These are phyloP conservation scores for Micromussa lordhowensis DNA, from an alignment of 92 coral and sea anemone genomes.

Conservation along the genomic window DNA sequence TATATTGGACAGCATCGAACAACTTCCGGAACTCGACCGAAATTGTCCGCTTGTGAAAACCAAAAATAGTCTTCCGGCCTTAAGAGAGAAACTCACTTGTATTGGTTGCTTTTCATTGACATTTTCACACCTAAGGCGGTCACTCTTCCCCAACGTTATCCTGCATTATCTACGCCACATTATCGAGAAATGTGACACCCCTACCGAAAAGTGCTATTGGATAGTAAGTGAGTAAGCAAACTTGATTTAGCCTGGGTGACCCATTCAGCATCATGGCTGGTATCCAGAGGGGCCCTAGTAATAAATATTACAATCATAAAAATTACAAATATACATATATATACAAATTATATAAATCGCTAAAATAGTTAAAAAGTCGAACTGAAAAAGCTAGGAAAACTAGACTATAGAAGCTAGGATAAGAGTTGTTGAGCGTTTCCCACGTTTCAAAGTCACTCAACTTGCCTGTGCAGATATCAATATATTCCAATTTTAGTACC, in stretches of 20 bases:
- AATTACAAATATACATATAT: no score
- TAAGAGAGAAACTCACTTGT: background rate
- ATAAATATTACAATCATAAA: no score
- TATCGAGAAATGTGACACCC: background rate
- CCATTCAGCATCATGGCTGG: no score
- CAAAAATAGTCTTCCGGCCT: constrained; percentile 17
- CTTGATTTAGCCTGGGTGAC: no score
- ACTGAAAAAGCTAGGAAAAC: no score
- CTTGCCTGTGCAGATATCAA: background rate
- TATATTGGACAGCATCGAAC: background rate
- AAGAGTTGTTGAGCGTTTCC: background rate
- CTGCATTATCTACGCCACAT: background rate
- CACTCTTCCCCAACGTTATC: background rate
- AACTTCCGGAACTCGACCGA: constrained; percentile 7
- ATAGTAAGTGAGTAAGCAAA: background rate
- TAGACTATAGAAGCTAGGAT: no score
- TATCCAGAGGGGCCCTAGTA: no score
- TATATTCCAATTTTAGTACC: background rate
- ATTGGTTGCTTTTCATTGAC: background rate
- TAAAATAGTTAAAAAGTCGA: no score
- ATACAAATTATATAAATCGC: no score
- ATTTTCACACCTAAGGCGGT: background rate
- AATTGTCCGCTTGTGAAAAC: background rate
- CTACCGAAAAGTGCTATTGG: background rate
- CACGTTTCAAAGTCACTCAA: background rate